Evolutionary conservation across 2,113 vertebrate species (phyloP), one percentile per base, ranked within the genome.

Genomic region (Penelope pileata): DNA sequence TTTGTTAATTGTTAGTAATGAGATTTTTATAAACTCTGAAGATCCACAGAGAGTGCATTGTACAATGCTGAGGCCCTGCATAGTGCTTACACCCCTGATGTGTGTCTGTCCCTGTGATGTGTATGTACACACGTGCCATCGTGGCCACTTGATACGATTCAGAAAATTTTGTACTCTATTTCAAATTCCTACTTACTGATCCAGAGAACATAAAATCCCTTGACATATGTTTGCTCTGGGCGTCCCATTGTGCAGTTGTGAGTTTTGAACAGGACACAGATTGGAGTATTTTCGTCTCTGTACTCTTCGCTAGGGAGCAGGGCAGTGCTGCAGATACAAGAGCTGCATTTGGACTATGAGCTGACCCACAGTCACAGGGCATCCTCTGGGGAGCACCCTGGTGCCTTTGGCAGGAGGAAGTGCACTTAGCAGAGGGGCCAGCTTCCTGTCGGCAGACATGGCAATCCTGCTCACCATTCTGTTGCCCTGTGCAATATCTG

Each of bases 61-160:
- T 9, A 29, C 26, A 27, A 8, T 24, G 17, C 18, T 26, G 16
- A 88, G 45, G 30, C 15, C 21, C 30, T 83, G 40, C 0, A 1
- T 48, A 60, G 48, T 5, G 16, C 26, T 53, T 45, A 16, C 30
- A 62, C 11, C 38, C 58, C n/a, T 23, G 9, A 18, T 26, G 3
- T 26, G n/a, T 50, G 12, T 38, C 40, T 64, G 0, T 34, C 21
- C 24, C 32, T 1, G 1, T 38, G 24, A 47, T 1, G 8, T 32
- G 13, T n/a, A 8, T 0, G 0, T 40, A 18, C 11, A 11, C 6
- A 12, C 0, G 1, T 43, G 9, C 45, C 34, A 13, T 54, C 59
- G 19, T 5, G 12, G 27, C 38, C 23, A 53, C 48, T 58, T 64
- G 34, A 16, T 36, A 32, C 7, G 10, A 58, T 48, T 50, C 48